These are phyloP conservation scores for Hozukius guyotensis DNA, from an alignment of 2,797 vertebrate genomes.

Conservation along the genomic window DNA sequence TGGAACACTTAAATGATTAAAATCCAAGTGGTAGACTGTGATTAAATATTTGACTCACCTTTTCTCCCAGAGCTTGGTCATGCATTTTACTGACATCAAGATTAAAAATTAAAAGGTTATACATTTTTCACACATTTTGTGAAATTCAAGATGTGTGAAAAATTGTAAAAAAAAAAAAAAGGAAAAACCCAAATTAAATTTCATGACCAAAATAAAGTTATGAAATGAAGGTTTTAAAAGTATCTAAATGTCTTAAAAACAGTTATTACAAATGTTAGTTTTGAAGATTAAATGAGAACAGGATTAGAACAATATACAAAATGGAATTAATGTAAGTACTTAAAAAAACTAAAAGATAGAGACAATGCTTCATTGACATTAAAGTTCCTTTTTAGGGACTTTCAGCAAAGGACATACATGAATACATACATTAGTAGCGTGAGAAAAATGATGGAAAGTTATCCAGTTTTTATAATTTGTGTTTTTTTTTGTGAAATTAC, in stretches of 20 bases:
- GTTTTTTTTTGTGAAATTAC: background rate
- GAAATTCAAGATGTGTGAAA: too few relatives aligned
- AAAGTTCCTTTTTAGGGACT: background rate
- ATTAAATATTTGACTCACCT: background rate
- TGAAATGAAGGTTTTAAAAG: too few relatives aligned
- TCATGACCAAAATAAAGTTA: too few relatives aligned
- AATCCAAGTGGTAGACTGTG: background rate
- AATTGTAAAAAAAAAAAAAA: too few relatives aligned
- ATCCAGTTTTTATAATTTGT: background rate
- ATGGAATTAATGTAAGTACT: background rate
- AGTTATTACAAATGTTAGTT: background rate
- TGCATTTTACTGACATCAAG: background rate
- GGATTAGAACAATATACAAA: background rate
- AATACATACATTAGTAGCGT: background rate
- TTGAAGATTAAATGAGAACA: background rate
- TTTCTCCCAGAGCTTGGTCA: background rate
- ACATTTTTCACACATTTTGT: too few relatives aligned
- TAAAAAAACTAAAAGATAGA: background rate
- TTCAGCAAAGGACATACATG: background rate
- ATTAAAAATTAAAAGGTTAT: conserved; percentile 6
- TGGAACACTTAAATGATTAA: background rate
- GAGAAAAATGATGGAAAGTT: background rate
- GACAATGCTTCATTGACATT: background rate
- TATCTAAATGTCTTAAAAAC: background rate
- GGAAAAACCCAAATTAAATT: background rate